phyloP scores from a whole-genome alignment of 1,140 invertebrate species.

The Paralvinella palmiformis region DNA sequence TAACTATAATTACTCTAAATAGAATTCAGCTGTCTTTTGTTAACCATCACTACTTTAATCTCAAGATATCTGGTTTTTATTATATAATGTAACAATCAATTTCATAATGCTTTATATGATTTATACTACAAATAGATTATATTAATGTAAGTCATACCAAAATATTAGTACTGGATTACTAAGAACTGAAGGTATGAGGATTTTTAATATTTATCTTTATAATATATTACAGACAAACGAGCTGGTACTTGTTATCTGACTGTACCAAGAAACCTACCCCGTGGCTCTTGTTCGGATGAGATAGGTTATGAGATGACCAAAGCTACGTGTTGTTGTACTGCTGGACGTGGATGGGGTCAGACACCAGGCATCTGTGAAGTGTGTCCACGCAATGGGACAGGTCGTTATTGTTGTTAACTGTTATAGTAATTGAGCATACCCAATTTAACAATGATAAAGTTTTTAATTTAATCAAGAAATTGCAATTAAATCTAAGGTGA shows the following conservation, averaged over 20 bases:
- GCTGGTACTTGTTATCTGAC: conserved; percentile 71
- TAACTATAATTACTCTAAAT: too few relatives aligned
- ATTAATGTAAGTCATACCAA: not conserved
- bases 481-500: too few relatives aligned
- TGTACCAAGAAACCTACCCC: conserved; percentile 48
- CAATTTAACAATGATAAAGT: too few relatives aligned
- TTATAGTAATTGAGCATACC: too few relatives aligned
- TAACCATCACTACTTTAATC: not conserved
- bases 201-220: not conserved
- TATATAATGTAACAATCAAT: not conserved
- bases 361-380: conserved; percentile 60
- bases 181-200: not conserved
- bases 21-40: too few relatives aligned
- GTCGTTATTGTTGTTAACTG: too few relatives aligned
- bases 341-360: conserved; percentile 77
- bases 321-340: conserved; percentile 79
- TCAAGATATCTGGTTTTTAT: not conserved
- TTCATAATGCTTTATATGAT: not conserved
- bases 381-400: conserved; percentile 60
- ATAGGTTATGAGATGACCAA: conserved; percentile 63
- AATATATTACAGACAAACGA: conserved; percentile 62
- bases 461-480: too few relatives aligned
- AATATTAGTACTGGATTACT: too few relatives aligned
- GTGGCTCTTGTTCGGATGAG: conserved; percentile 53
- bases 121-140: not conserved